Percentiles rank a stretch among this genome's conserved stretches.
These are phyloP conservation scores for Acronicta alni DNA, from an alignment of 2,888 invertebrate genomes.

Conservation along the genomic window DNA sequence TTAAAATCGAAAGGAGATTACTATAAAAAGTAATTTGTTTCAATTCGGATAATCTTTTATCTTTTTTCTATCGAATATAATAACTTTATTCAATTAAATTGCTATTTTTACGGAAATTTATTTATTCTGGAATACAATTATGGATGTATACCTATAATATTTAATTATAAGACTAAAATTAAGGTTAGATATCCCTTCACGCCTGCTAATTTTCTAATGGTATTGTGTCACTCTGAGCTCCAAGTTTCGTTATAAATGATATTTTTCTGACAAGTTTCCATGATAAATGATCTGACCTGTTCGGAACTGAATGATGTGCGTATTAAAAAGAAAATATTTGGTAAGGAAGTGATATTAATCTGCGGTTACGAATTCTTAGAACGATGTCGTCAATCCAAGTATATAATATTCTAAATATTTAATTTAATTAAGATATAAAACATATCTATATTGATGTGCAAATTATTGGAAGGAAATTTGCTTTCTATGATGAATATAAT, in stretches of 20 bases:
- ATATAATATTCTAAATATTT: conserved; percentile 30
- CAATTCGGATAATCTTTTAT: conserved; percentile 20
- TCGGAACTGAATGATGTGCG: conserved; percentile 4
- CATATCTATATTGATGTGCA: conserved; percentile 31
- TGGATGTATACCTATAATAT: conserved; percentile 49
- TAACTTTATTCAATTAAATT: conserved; percentile 37
- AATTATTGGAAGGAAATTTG: conserved; percentile 5
- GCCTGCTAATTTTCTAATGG: conserved; percentile 39
- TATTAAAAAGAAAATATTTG: conserved; percentile 29
- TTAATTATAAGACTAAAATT: conserved; percentile 41
- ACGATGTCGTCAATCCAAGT: conserved; percentile 24
- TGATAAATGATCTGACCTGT: conserved; percentile 13
- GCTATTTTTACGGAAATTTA: conserved; percentile 33
- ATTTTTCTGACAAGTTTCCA: conserved; percentile 40
- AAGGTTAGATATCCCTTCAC: conserved; percentile 40
- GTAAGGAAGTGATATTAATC: conserved; percentile 45
- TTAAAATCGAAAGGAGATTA: conserved; percentile 22
- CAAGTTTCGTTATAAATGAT: conserved; percentile 26
- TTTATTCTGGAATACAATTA: conserved; percentile 40
- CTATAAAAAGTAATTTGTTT: conserved; percentile 21
- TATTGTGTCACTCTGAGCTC: conserved; percentile 39
- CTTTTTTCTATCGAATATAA: conserved; percentile 32
- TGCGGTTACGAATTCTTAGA: conserved; percentile 10
- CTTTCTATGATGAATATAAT: neutral
- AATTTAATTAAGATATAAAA: conserved; percentile 32